Percentiles rank a stretch among this genome's conserved stretches.
Evolutionary conservation across 2,797 vertebrate genomes (phyloP).

Genomic region (Helicolenus hilgendorfi): DNA sequence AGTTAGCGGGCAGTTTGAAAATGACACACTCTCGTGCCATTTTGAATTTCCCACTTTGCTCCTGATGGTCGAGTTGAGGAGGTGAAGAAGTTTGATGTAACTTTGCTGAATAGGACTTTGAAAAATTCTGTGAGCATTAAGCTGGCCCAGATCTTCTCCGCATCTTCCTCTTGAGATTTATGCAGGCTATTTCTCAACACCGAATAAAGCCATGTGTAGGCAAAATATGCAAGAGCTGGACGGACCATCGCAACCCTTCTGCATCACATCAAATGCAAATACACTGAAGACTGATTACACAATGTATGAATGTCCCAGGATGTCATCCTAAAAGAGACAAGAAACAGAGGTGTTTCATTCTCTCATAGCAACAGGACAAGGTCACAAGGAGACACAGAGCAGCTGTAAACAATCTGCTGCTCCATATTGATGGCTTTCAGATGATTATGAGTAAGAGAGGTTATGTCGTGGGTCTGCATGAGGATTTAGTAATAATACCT

Average conservation of each 20-base stretch:
- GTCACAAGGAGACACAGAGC: conserved; percentile 54
- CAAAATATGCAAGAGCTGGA: conserved; percentile 37
- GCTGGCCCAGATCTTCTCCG: conserved; percentile 24
- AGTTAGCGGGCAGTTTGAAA: conserved; percentile 85
- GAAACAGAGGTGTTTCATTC: conserved; percentile 52
- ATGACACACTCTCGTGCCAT: conserved; percentile 72
- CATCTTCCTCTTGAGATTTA: conserved; percentile 36
- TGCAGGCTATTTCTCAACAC: conserved; percentile 18
- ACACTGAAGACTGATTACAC: not conserved
- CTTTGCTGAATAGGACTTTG: not conserved
- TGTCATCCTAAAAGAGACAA: conserved; percentile 38
- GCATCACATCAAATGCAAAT: conserved; percentile 58
- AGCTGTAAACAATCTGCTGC: conserved; percentile 76
- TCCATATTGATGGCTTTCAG: conserved; percentile 62
- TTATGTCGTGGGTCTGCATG: conserved; percentile 11
- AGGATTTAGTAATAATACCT: conserved; percentile 29
- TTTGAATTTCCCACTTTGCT: conserved; percentile 70
- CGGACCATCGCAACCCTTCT: not conserved
- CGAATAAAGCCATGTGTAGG: conserved; percentile 45
- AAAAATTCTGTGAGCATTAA: not conserved
- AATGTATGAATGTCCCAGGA: conserved; percentile 5
- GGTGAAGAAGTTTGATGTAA: conserved; percentile 3
- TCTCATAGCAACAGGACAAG: conserved; percentile 35
- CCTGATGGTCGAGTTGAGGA: conserved; percentile 27
- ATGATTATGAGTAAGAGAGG: conserved; percentile 58